Conservation (phyloP, 2,113 vertebrate genomes). For the Aepyceros melampus region DNA sequence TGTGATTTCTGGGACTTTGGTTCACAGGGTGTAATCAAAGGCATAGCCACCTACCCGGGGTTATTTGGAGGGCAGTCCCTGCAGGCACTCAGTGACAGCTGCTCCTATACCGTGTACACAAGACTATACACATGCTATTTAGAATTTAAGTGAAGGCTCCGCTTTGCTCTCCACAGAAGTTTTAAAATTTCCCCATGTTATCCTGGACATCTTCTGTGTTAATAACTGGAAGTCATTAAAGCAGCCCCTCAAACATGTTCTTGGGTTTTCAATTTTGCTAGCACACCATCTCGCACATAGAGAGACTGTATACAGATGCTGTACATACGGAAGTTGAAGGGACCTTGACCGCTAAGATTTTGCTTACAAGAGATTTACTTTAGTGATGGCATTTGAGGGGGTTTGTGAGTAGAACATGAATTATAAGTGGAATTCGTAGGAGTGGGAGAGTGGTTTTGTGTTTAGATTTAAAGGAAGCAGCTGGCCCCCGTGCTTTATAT, state of each 20-base stretch:
- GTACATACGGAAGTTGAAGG: not conserved
- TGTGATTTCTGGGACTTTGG: slow-evolving; percentile 32
- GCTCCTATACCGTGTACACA: not conserved
- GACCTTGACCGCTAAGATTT: not conserved
- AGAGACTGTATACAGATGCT: not conserved
- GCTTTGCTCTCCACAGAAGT: slow-evolving; percentile 47
- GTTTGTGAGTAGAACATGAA: not conserved
- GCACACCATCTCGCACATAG: not conserved
- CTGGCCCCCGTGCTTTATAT: not conserved
- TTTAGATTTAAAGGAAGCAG: not conserved
- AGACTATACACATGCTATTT: slow-evolving; percentile 3
- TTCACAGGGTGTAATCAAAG: slow-evolving; percentile 45
- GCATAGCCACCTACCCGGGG: slow-evolving; percentile 19
- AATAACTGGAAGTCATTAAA: not conserved
- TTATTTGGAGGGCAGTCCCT: slow-evolving; percentile 51
- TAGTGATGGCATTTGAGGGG: not conserved
- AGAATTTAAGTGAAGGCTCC: slow-evolving; percentile 33
- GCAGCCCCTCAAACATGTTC: not conserved
- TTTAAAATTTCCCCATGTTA: not conserved
- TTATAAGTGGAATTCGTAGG: not conserved
- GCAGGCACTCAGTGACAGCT: slow-evolving; percentile 57
- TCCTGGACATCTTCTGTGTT: not conserved
- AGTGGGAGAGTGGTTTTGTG: not conserved
- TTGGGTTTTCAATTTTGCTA: not conserved
- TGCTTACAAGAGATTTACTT: not conserved